A percentile compares a stretch with the other conserved stretches of the same genome.
Conservation (phyloP, 2,888 invertebrate species). For the Lasioglossum morio region DNA sequence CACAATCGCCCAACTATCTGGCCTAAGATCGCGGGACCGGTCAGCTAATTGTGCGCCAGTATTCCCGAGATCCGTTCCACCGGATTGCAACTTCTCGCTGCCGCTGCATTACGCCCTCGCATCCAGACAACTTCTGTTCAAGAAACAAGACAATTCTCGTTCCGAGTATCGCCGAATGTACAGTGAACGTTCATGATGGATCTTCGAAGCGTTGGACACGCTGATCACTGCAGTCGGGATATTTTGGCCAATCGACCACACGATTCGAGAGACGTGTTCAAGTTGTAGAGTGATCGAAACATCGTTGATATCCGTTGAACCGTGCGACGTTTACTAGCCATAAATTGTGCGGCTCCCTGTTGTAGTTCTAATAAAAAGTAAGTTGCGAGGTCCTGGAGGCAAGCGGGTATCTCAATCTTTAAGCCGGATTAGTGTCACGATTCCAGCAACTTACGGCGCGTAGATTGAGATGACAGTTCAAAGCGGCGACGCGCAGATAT, state of each 20-base stretch:
- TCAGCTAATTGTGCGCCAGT: background rate
- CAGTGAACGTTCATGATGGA: conserved; percentile 16
- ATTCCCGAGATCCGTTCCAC: background rate
- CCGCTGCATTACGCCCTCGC: conserved; percentile 43
- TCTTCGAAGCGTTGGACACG: conserved; percentile 13
- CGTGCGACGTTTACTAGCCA: conserved; percentile 27
- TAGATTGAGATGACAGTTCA: conserved; percentile 74
- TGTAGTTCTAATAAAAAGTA: conserved; percentile 35
- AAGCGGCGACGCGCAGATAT: conserved; percentile 74
- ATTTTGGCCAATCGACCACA: background rate
- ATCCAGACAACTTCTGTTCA: background rate
- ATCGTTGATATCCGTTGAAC: conserved; percentile 15
- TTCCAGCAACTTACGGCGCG: conserved; percentile 47
- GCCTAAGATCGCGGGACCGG: background rate
- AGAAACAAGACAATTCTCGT: conserved; percentile 24
- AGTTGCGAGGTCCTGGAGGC: conserved; percentile 5
- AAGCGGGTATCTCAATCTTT: conserved; percentile 38
- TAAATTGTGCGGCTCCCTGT: conserved; percentile 24
- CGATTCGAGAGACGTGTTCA: conserved; percentile 6
- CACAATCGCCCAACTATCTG: background rate
- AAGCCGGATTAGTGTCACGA: conserved; percentile 56
- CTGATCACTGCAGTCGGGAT: background rate
- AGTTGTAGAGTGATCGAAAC: conserved; percentile 1
- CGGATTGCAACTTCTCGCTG: background rate
- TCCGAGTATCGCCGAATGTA: conserved; percentile 16